A percentile compares a stretch with the other conserved stretches of the same genome.
phyloP scores from a whole-genome alignment of 2,113 vertebrate species.

The Myotis brandtii region DNA sequence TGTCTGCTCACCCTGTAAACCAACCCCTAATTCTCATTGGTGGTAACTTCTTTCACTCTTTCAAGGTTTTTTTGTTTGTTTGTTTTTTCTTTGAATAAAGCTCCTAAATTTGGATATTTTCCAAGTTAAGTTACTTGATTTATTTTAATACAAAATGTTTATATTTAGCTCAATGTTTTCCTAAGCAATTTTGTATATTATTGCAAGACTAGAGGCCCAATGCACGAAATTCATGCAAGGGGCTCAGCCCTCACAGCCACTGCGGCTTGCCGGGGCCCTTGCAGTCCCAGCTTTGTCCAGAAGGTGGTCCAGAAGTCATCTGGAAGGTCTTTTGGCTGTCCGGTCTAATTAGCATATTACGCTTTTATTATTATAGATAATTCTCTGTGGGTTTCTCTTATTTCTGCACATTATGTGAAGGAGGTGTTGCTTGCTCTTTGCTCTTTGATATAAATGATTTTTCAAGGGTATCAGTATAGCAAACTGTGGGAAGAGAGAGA shows the following conservation, averaged over 20 bases:
- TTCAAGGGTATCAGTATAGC: neutral
- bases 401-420: neutral
- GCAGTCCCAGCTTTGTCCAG: too few species aligned
- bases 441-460: neutral
- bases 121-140: neutral
- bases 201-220: neutral
- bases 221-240: too few species aligned
- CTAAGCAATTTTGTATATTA: neutral
- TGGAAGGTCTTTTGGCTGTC: too few species aligned
- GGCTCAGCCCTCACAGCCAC: too few species aligned
- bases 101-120: neutral
- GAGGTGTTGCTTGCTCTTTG: neutral
- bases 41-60: neutral
- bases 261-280: too few species aligned
- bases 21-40: neutral
- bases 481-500: neutral
- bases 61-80: neutral
- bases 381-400: neutral
- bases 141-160: neutral
- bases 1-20: neutral
- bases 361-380: neutral
- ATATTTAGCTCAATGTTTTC: neutral
- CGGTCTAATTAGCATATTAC: too few species aligned
- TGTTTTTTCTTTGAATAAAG: neutral
- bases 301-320: too few species aligned